phyloP scores from a whole-genome alignment of 1,140 invertebrate genomes.

The roundworm (Caenorhabditis elegans) region DNA sequence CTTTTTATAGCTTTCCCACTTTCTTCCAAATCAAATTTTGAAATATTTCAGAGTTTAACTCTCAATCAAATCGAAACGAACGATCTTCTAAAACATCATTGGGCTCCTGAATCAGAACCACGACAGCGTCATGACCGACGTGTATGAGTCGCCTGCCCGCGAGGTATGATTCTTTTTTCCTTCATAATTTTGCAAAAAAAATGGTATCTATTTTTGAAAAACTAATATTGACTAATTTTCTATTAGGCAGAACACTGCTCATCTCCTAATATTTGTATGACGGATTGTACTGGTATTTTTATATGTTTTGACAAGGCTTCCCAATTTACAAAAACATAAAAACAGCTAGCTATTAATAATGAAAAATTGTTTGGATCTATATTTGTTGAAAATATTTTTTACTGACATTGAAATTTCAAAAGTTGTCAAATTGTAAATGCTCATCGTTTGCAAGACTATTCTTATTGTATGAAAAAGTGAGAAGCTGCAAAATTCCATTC shows the following conservation, averaged over 20 bases:
- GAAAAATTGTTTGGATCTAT: not conserved
- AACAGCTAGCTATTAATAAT: no score
- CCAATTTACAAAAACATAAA: not conserved
- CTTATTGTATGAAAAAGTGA: no score
- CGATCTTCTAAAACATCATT: not conserved
- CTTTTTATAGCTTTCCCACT: no score
- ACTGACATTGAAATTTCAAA: no score
- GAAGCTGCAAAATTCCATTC: no score
- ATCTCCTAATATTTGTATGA: not conserved
- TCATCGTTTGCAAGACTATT: no score
- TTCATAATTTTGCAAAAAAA: not conserved
- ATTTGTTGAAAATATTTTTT: no score
- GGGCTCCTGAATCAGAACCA: not conserved
- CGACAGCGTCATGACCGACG: slow-evolving; percentile 2
- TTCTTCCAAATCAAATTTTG: not conserved
- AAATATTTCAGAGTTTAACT: not conserved
- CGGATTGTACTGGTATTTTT: not conserved
- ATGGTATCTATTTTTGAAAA: not conserved
- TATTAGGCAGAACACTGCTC: not conserved
- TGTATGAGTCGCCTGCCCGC: slow-evolving; percentile 16
- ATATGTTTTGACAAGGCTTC: not conserved
- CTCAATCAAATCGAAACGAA: not conserved
- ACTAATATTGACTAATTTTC: slow-evolving; percentile 13
- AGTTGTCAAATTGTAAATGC: no score
- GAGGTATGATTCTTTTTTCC: not conserved